Evolutionary conservation across 2,797 vertebrate species (phyloP).

Genomic region (Betta splendens): DNA sequence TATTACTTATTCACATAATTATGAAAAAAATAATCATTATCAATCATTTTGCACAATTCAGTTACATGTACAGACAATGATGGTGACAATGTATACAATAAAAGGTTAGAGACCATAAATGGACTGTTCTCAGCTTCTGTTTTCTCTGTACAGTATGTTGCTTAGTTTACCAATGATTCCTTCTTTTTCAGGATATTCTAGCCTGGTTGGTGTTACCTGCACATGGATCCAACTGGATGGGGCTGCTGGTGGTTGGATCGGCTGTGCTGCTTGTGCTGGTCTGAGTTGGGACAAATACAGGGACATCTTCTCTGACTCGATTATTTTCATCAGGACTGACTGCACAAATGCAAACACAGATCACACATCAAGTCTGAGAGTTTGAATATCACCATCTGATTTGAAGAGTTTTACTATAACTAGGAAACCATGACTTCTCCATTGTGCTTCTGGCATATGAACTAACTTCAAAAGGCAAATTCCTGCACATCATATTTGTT

Average conservation of each 20-base stretch:
- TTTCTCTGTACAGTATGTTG: too few species aligned
- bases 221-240: conserved; percentile 40
- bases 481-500: conserved; percentile 2
- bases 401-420: background rate
- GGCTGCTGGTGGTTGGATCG: conserved; percentile 18
- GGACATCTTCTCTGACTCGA: conserved; percentile 57
- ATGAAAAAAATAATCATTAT: too few species aligned
- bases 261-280: conserved; percentile 11
- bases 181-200: too few species aligned
- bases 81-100: too few species aligned
- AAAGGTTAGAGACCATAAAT: too few species aligned
- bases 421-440: background rate
- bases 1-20: too few species aligned
- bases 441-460: conserved; percentile 8
- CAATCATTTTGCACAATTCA: too few species aligned
- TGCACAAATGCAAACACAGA: conserved; percentile 51
- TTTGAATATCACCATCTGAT: background rate
- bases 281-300: conserved; percentile 19
- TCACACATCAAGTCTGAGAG: conserved; percentile 9
- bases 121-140: too few species aligned
- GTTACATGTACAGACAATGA: too few species aligned
- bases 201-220: conserved; percentile 43
- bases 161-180: too few species aligned
- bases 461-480: conserved; percentile 6
- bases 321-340: conserved; percentile 74